These are phyloP conservation scores for Apamea monoglypha DNA, from an alignment of 2,888 invertebrate genomes.

Conservation along the genomic window DNA sequence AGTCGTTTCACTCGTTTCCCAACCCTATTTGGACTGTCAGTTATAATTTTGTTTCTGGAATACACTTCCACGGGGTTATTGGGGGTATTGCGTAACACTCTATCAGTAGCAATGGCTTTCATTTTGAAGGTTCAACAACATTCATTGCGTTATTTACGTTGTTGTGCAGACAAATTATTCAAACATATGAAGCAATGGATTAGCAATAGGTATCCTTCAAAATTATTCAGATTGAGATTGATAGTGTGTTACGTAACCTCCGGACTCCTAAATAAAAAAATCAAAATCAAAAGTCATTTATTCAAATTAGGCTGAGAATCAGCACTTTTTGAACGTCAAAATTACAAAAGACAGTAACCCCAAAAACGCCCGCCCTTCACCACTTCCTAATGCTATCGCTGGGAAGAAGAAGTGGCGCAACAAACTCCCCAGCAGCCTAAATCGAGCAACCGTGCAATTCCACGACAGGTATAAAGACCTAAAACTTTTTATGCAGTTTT, in stretches of 20 bases:
- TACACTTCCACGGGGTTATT: background rate
- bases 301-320: no score
- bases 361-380: no score
- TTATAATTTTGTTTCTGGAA: background rate
- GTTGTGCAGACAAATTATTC: background rate
- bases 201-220: no score
- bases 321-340: no score
- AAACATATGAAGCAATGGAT: no score
- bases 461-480: background rate
- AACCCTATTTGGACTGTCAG: background rate
- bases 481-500: background rate
- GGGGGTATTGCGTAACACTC: background rate
- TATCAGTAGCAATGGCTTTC: background rate
- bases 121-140: background rate
- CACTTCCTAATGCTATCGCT: no score
- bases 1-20: background rate
- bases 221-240: background rate
- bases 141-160: background rate
- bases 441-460: background rate
- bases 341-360: no score
- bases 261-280: no score
- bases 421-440: no score
- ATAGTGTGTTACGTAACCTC: background rate
- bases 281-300: no score
- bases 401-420: no score